A percentile compares a stretch with the other conserved stretches of the same genome.
Conservation (phyloP, 2,888 invertebrate genomes). For the Platycnemis pennipes region DNA sequence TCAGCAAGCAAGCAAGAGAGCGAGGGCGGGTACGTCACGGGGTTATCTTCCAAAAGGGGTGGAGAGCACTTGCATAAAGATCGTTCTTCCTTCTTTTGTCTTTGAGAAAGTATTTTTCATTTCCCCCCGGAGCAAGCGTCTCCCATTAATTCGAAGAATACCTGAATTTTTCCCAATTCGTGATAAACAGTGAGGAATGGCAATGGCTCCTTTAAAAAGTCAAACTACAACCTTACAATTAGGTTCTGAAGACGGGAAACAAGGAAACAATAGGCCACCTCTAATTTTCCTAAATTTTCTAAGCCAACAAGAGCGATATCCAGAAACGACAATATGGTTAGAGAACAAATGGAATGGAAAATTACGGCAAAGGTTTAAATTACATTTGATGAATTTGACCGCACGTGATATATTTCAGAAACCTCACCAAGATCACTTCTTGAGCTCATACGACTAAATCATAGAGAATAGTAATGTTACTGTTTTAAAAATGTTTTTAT, state of each 20-base stretch:
- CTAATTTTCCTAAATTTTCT: neutral
- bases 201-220: neutral
- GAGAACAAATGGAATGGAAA: too few relatives aligned
- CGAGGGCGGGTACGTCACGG: neutral
- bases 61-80: slow-evolving; percentile 1
- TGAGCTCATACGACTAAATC: too few relatives aligned
- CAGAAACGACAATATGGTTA: too few relatives aligned
- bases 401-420: too few relatives aligned
- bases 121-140: neutral
- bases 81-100: neutral
- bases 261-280: neutral
- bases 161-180: neutral
- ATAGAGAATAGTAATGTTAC: too few relatives aligned
- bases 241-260: neutral
- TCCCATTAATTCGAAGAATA: slow-evolving; percentile 6
- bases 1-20: neutral
- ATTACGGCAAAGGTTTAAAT: too few relatives aligned
- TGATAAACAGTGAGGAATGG: neutral
- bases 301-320: too few relatives aligned
- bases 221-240: neutral
- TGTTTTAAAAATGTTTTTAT: too few relatives aligned
- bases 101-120: slow-evolving; percentile 7
- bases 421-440: too few relatives aligned
- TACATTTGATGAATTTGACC: too few relatives aligned
- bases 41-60: neutral